These are phyloP conservation scores for Lutraria rhynchaena DNA, from an alignment of 1,140 invertebrate genomes.

Conservation along the genomic window DNA sequence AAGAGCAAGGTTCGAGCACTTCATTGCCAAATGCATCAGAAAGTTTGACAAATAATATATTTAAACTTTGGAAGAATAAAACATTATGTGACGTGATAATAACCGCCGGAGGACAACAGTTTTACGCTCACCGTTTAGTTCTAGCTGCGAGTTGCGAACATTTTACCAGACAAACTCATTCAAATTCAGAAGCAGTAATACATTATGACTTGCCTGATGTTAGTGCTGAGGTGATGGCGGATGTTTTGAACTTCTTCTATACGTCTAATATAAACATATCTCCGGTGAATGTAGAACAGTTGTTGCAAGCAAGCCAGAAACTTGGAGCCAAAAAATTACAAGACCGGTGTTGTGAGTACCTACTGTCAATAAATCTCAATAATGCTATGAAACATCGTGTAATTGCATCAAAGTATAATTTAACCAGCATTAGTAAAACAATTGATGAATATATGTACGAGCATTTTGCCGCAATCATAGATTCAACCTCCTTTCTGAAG, in stretches of 20 bases:
- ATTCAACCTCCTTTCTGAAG: constrained; percentile 8
- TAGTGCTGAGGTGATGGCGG: constrained; percentile 7
- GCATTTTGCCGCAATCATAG: constrained; percentile 2
- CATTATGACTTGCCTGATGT: constrained; percentile 33
- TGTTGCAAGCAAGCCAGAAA: constrained; percentile 27
- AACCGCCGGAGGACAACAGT: background rate
- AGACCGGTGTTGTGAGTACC: constrained; percentile 20
- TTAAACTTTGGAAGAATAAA: constrained; percentile 41
- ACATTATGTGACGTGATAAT: constrained; percentile 49
- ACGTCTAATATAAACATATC: constrained; percentile 33
- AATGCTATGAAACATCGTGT: constrained; percentile 9
- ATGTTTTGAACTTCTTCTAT: constrained; percentile 45
- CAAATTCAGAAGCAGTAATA: background rate
- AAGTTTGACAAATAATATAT: constrained; percentile 37
- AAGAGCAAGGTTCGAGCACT: background rate
- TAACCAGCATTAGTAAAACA: background rate
- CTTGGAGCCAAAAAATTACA: constrained; percentile 11
- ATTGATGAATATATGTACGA: constrained; percentile 29
- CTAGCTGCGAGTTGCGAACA: constrained; percentile 43
- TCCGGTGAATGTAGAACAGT: constrained; percentile 23
- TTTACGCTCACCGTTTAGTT: constrained; percentile 37
- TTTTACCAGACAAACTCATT: background rate
- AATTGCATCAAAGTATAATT: constrained; percentile 10
- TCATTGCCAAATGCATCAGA: background rate
- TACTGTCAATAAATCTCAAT: constrained; percentile 9